Percentiles rank a stretch among this genome's conserved stretches.
Conservation (phyloP, 2,113 vertebrate species). For the Tonatia bakeri region DNA sequence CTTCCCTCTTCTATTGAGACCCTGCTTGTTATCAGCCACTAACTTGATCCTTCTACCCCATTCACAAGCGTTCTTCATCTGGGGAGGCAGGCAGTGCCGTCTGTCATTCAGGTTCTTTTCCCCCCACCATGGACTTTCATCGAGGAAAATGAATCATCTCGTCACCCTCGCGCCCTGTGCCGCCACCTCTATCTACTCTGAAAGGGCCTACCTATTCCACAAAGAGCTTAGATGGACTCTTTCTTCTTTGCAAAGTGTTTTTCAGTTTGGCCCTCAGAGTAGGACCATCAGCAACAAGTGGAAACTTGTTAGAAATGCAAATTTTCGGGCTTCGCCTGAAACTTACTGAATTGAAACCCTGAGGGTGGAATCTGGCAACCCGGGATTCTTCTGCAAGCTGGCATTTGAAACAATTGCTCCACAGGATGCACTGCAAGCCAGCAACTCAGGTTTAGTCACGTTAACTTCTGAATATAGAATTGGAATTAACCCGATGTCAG, state of each 20-base stretch:
- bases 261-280: neutral
- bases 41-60: neutral
- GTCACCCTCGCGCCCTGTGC: fast-evolving
- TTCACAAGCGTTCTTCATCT: neutral
- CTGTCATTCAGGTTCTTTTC: neutral
- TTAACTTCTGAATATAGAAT: neutral
- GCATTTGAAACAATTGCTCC: neutral
- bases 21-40: fast-evolving
- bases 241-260: neutral
- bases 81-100: too few species aligned
- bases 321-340: neutral
- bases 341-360: neutral
- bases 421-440: neutral
- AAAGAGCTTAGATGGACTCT: neutral
- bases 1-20: neutral
- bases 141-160: neutral
- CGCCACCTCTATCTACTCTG: neutral
- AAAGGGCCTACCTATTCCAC: neutral
- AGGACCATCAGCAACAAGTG: neutral
- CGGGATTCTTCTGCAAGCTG: neutral
- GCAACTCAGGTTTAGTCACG: neutral
- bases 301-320: neutral
- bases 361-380: fast-evolving
- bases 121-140: neutral
- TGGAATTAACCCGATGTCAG: neutral